These are phyloP conservation scores for Hyphantria cunea DNA, from an alignment of 1,140 invertebrate genomes.

Conservation along the genomic window DNA sequence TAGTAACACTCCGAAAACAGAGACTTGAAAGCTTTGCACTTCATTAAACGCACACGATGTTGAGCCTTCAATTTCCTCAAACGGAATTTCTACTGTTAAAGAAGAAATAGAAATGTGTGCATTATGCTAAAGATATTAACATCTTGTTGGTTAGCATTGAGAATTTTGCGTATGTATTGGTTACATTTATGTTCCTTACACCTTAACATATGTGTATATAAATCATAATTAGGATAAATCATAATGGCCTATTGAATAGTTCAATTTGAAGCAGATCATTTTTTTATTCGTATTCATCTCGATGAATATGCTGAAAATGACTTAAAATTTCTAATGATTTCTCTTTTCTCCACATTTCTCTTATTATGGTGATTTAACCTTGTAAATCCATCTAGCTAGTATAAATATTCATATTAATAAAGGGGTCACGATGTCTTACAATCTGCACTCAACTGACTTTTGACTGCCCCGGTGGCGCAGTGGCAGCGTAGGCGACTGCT, in stretches of 20 bases:
- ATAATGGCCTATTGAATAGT: too few relatives aligned
- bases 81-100: constrained; percentile 13
- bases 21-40: constrained; percentile 16
- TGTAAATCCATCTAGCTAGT: neutral
- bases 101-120: constrained; percentile 16
- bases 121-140: constrained; percentile 19
- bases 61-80: constrained; percentile 16
- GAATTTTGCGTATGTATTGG: constrained; percentile 18
- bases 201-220: neutral
- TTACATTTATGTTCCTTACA: constrained; percentile 1
- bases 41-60: constrained; percentile 17
- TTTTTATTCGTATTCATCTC: too few relatives aligned
- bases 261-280: too few relatives aligned
- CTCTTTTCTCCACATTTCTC: too few relatives aligned
- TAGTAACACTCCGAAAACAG: constrained; percentile 8
- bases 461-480: too few relatives aligned
- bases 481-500: too few relatives aligned
- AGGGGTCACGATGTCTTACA: too few relatives aligned
- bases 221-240: too few relatives aligned
- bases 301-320: too few relatives aligned
- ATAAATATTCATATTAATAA: neutral
- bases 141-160: constrained; percentile 19
- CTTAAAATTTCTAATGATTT: too few relatives aligned
- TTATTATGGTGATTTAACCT: too few relatives aligned
- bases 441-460: too few relatives aligned